Percentiles rank a stretch among this genome's conserved stretches.
phyloP scores from a whole-genome alignment of 2,797 vertebrate genomes.

The Myotis findleyi region DNA sequence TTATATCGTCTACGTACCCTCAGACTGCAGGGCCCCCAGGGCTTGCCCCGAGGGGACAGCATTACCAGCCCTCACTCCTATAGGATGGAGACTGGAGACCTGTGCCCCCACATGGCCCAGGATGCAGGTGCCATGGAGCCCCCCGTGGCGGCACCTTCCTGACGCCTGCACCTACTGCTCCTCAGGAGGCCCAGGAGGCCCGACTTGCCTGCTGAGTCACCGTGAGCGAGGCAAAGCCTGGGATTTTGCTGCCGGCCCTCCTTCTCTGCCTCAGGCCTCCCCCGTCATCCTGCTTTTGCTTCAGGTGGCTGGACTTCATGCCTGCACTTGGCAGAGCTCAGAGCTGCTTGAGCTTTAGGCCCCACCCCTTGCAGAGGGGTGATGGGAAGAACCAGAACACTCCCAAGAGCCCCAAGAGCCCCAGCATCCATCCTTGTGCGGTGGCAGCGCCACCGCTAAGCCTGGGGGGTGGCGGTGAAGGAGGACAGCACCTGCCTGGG shows the following conservation, averaged over 20 bases:
- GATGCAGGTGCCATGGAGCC: fast-evolving
- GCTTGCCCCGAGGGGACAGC: not conserved
- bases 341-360: not conserved
- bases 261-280: not conserved
- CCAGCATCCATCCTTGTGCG: fast-evolving
- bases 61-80: not conserved
- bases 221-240: not conserved
- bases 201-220: not conserved
- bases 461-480: not conserved
- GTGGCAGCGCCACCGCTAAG: not conserved
- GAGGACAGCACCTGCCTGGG: not conserved
- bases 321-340: not conserved
- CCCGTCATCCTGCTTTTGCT: not conserved
- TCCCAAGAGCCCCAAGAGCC: no score
- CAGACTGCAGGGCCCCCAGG: fast-evolving
- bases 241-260: not conserved
- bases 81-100: not conserved
- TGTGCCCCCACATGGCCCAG: not conserved
- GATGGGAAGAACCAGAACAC: not conserved
- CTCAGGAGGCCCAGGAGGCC: fast-evolving
- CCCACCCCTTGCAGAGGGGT: not conserved
- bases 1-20: not conserved
- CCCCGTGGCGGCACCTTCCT: fast-evolving
- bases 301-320: not conserved
- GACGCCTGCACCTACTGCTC: not conserved